Conservation (phyloP, 23 tunicate genomes). For the Aplidium turbinatum region DNA sequence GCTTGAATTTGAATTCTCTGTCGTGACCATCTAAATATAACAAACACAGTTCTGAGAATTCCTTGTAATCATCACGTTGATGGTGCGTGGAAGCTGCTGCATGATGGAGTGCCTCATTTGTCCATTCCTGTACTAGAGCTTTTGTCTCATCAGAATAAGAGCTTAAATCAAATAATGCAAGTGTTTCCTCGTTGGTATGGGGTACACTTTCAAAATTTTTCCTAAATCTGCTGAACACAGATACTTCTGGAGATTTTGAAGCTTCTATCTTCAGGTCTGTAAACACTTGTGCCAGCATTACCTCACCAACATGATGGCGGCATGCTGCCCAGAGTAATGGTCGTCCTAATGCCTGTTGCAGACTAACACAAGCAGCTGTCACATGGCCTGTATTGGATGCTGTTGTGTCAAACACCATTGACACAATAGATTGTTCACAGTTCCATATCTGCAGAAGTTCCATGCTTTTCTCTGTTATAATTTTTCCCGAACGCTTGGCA, state of each 20-base stretch:
- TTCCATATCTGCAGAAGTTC: constrained; percentile 3
- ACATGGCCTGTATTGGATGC: constrained; percentile 13
- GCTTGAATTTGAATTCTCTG: constrained; percentile 13
- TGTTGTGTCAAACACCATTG: constrained; percentile 6
- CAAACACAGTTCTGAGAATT: constrained; percentile 9
- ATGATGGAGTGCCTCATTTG: not conserved
- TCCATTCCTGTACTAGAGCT: constrained; percentile 2
- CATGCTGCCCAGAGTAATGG: constrained; percentile 6
- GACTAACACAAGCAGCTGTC: constrained; percentile 1
- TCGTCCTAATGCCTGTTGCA: constrained; percentile 21
- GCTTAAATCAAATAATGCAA: not conserved
- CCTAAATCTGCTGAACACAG: not conserved
- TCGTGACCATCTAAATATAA: not conserved
- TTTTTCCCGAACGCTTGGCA: constrained; percentile 1
- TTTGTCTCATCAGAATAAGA: constrained; percentile 1
- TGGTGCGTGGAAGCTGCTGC: constrained; percentile 6
- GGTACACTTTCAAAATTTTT: constrained; percentile 10
- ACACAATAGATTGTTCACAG: constrained; percentile 6
- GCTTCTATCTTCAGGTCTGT: constrained; percentile 12
- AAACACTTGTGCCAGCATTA: constrained; percentile 5
- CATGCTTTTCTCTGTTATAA: constrained; percentile 3
- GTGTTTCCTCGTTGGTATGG: constrained; percentile 9
- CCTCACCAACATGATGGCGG: constrained; percentile 15
- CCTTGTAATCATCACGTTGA: constrained; percentile 7
- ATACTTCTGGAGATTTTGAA: constrained; percentile 14